A percentile compares a stretch with the other conserved stretches of the same genome.
Evolutionary conservation across 2,113 vertebrate species (phyloP).

Genomic region (Pelusios castaneus): DNA sequence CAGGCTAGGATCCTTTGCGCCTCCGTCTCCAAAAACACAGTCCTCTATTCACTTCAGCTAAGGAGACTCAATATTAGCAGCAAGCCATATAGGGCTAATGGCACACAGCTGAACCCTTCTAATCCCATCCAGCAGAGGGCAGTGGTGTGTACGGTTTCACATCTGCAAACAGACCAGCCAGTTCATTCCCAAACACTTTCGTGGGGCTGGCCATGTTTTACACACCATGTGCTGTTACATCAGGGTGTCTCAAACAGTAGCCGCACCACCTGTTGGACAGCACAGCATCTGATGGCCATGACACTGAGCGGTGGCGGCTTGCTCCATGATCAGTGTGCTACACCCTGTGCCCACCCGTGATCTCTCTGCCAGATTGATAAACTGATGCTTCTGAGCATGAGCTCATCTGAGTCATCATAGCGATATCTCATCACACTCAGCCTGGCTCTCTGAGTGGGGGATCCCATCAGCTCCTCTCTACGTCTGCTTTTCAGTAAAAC

Average conservation of each 20-base stretch:
- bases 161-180: background rate
- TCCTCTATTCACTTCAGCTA: background rate
- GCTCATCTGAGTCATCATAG: background rate
- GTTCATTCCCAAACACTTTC: background rate
- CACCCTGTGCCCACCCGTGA: background rate
- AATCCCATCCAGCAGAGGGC: background rate
- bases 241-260: background rate
- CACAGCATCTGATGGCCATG: background rate
- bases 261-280: background rate
- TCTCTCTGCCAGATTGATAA: background rate
- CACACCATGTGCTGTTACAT: background rate
- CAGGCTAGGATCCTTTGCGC: background rate
- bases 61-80: background rate
- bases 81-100: background rate
- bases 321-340: background rate
- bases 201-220: background rate
- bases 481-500: accelerated
- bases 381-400: background rate
- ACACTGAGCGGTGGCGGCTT: background rate
- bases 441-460: background rate
- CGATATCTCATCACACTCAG: background rate
- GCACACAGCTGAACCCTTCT: background rate
- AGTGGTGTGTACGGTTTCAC: background rate
- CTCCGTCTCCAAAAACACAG: background rate
- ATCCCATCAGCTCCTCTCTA: background rate